Evolutionary conservation across 2,797 vertebrate species (phyloP).

Genomic region (Gallinago solitaria): DNA sequence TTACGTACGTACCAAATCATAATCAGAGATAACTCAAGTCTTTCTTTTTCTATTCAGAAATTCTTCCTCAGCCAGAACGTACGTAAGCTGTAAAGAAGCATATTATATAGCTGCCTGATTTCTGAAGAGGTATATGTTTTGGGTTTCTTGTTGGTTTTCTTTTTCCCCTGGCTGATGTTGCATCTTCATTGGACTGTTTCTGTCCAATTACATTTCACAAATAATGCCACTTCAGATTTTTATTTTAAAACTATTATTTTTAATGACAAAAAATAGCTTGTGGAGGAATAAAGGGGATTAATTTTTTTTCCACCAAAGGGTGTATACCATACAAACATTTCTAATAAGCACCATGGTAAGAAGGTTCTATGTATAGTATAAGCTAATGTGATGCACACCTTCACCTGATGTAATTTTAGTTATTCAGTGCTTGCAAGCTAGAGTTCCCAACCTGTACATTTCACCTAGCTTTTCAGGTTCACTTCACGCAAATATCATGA

Average conservation of each 20-base stretch:
- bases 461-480: constrained; percentile 21
- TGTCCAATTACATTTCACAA: background rate
- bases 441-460: background rate
- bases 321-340: background rate
- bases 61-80: background rate
- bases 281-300: background rate
- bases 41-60: background rate
- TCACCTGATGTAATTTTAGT: background rate
- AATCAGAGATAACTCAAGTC: background rate
- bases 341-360: background rate
- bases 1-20: background rate
- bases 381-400: background rate
- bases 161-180: background rate
- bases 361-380: background rate
- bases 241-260: background rate
- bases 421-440: background rate
- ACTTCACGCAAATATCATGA: background rate
- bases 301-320: background rate
- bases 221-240: background rate
- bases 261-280: background rate
- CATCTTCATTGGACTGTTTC: background rate
- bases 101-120: background rate
- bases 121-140: background rate
- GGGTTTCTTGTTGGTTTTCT: background rate
- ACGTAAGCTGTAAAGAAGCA: background rate